Evolutionary conservation across 2,113 vertebrate species (phyloP), one percentile per base, ranked within the genome.

Genomic region (Rousettus leschenaultii): DNA sequence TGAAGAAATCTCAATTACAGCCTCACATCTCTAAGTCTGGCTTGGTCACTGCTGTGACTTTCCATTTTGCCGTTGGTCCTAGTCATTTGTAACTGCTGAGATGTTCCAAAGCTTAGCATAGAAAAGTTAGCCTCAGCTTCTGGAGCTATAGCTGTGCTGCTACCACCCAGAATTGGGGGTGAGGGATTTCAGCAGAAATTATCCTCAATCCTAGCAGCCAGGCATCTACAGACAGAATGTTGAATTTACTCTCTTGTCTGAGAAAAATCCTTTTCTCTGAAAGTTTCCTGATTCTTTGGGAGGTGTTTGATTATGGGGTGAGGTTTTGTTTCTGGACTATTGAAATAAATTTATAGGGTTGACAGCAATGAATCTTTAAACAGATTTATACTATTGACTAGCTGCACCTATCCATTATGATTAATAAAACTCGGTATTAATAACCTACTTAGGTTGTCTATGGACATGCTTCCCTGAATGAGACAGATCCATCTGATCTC

Each of bases 381-480:
- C 68, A 96, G 92, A 84, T 82, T 97, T 97, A 45, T 92, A 97
- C 87, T 82, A 89, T 98, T 98, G 97, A 96, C 94, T 66, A 96
- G 75, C 97, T 94, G 96, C 85, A 97, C 78, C 95, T 97, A 97
- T 96, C 96, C 90, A 97, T 97, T 98, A 97, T n/a, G 90, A 97
- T 96, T 98, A 98, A 98, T 97, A 97, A 98, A 98, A 95, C 53
- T 97, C 77, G 38, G 7, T 74, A 24, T 97, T 98, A 98, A 85
- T 97, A 98, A 95, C 14, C 13, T 48, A 95, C 14, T 3, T 48
- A 48, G 48, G 3, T 48, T 48, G 48, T 48, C 48, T 14, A 14
- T 14, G 14, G 48, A 12, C 48, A 48, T 48, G 48, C 13, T 48
- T 14, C 14, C 48, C 48, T 48, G 48, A 48, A 14, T 13, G 14